Evolutionary conservation across 92 coral and sea anemone species (phyloP), one percentile per base, ranked within the genome.

Genomic region (Bergia sp.): DNA sequence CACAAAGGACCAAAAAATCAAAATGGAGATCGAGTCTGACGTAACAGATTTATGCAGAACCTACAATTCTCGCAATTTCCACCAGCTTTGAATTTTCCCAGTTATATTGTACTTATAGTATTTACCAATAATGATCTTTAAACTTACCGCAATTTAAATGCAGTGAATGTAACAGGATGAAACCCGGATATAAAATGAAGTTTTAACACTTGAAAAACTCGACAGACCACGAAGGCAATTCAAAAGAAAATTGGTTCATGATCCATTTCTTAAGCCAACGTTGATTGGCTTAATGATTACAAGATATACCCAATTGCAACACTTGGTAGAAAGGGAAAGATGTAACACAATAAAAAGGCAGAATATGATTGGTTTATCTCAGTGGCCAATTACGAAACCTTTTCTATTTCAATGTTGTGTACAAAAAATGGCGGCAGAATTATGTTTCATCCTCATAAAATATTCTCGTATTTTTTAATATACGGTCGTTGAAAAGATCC

Each of bases 361-460:
- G 20, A 4, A 5, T 42, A 43, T 88, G 64, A 91, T 91, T 91
- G 93, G 91, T 29, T 5, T 13, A 4, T 29, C 6, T 5, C 4
- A 53, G 2, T 38, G 44, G 21, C 93, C 90, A 91, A 87, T 91
- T 82, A 65, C 20, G 64, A 36, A 29, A 11, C 3, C 44, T 47
- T 23, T 87, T 87, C 13, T 82, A 90, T 74, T 80, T 49, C 29
- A 64, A 20, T 40, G 7, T 12, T 21, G 40, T 47, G 73, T 80
- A 90, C 77, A 90, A 92, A 92, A 90, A 86, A 39, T 92, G 95
- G 95, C 95, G 95, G 95, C 87, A 91, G 88, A 69, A 57, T 23
- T 77, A 8, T n/a, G 23, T 6, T 37, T 37, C 7, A 29, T 72
- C 39, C 77, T 38, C 13, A 16, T 37, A 29, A 29, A 29, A 15